Conservation (phyloP, 2,888 invertebrate species). For the Ypsolopha sequella region DNA sequence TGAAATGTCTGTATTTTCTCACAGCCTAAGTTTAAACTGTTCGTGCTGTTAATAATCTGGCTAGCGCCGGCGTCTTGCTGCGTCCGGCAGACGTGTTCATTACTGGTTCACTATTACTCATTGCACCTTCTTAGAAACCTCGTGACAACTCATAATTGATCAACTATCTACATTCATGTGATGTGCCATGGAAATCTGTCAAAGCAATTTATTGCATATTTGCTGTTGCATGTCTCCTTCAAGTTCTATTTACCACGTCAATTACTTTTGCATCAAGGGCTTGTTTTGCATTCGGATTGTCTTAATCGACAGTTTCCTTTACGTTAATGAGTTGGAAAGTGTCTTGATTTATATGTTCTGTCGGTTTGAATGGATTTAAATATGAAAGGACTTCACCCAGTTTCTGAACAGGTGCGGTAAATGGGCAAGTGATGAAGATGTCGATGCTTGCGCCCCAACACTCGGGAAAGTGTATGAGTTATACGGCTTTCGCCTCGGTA, state of each 20-base stretch:
- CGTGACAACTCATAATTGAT: background rate
- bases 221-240: too few species aligned
- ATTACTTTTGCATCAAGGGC: too few species aligned
- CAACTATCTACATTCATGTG: background rate
- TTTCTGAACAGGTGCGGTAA: too few species aligned
- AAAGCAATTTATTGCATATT: background rate
- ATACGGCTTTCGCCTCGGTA: conserved; percentile 18
- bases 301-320: too few species aligned
- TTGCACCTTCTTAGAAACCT: background rate
- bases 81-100: background rate
- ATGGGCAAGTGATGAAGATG: background rate
- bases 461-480: conserved; percentile 18
- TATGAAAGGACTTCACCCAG: too few species aligned
- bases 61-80: background rate
- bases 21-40: background rate
- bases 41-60: background rate
- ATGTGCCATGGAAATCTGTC: background rate
- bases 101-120: background rate
- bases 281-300: too few species aligned
- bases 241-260: too few species aligned
- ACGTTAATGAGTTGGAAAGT: too few species aligned
- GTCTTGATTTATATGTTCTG: too few species aligned
- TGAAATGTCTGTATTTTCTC: background rate
- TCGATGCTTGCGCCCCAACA: background rate
- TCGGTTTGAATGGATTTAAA: too few species aligned